Evolutionary conservation across 2,888 invertebrate species (phyloP).

Genomic region (Biston stratarius): DNA sequence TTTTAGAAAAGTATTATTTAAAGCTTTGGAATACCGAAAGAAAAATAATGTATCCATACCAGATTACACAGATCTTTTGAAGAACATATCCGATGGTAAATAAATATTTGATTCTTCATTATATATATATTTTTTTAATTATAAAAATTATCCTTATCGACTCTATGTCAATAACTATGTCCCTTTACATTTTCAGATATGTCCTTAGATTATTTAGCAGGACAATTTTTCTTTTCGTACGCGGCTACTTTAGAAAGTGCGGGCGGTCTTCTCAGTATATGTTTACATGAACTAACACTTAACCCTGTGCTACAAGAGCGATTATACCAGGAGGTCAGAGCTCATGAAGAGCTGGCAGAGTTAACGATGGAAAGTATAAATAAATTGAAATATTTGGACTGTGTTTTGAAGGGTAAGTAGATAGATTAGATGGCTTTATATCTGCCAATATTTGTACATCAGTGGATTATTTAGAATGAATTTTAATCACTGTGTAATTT

Average conservation of each 20-base stretch:
- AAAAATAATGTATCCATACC: neutral
- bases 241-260: constrained; percentile 73
- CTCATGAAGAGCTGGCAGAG: constrained; percentile 50
- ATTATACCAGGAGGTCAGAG: constrained; percentile 67
- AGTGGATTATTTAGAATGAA: too few relatives aligned
- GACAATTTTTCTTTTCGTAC: constrained; percentile 77
- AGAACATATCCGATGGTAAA: constrained; percentile 17
- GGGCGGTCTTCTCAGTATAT: constrained; percentile 63
- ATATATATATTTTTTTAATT: too few relatives aligned
- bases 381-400: constrained; percentile 66
- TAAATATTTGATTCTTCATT: neutral
- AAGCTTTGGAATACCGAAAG: constrained; percentile 6
- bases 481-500: too few relatives aligned
- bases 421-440: neutral
- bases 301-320: constrained; percentile 72
- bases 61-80: constrained; percentile 20
- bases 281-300: constrained; percentile 59
- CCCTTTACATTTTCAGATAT: constrained; percentile 60
- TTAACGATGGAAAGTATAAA: constrained; percentile 59
- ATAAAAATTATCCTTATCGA: neutral
- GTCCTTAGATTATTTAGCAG: constrained; percentile 66
- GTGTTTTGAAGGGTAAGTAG: constrained; percentile 63
- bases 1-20: neutral
- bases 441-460: too few relatives aligned
- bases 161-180: too few relatives aligned